Evolutionary conservation across 2,113 vertebrate species (phyloP).

Genomic region (Orycteropus afer): DNA sequence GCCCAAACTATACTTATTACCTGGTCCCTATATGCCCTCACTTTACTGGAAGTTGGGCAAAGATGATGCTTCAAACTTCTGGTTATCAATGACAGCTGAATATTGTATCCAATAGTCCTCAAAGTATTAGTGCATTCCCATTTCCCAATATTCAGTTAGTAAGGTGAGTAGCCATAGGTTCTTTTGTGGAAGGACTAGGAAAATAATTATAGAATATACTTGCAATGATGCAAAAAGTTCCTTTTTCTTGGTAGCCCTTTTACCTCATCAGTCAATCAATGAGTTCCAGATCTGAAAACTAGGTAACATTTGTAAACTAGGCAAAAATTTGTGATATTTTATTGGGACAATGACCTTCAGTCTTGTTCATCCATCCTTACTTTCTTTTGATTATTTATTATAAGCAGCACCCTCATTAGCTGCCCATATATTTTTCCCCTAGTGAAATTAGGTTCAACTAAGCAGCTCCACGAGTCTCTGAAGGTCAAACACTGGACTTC

Average conservation of each 20-base stretch:
- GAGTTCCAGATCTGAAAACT: neutral
- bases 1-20: neutral
- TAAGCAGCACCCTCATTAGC: neutral
- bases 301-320: neutral
- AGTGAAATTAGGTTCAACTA: neutral
- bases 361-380: neutral
- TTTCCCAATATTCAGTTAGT: neutral
- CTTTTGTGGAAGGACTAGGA: neutral
- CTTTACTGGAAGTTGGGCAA: neutral
- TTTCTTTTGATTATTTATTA: neutral
- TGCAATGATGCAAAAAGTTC: neutral
- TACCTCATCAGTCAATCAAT: neutral
- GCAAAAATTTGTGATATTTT: neutral
- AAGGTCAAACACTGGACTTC: neutral
- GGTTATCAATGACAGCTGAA: neutral
- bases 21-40: neutral
- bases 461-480: neutral
- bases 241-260: neutral
- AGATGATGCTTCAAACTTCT: neutral
- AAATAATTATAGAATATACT: neutral
- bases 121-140: neutral
- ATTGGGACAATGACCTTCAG: neutral
- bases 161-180: neutral
- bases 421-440: neutral
- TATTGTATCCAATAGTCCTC: neutral